phyloP scores from a whole-genome alignment of 1,140 invertebrate species.

The Reticulitermes speratus region DNA sequence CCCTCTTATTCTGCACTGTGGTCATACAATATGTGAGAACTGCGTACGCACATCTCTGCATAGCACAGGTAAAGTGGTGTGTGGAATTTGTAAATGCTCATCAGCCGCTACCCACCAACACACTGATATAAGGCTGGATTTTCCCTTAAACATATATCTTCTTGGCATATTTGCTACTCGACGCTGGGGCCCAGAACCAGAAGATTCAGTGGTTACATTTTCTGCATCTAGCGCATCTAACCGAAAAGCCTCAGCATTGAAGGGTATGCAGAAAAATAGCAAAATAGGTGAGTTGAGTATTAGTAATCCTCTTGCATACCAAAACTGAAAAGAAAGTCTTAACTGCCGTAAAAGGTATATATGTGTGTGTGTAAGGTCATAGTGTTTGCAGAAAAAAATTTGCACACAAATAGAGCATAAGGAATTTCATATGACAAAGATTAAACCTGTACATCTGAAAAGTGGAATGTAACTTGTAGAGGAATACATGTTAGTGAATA shows the following conservation, averaged over 20 bases:
- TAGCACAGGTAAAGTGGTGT: not conserved
- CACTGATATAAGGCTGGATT: constrained; percentile 37
- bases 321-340: not conserved
- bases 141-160: constrained; percentile 42
- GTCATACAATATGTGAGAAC: constrained; percentile 46
- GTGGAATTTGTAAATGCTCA: not conserved
- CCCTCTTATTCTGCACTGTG: constrained; percentile 48
- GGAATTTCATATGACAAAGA: too few species aligned
- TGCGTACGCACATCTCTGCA: constrained; percentile 39
- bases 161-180: constrained; percentile 39
- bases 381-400: too few species aligned
- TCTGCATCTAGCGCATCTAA: constrained; percentile 24
- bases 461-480: too few species aligned
- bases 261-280: too few species aligned
- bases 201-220: constrained; percentile 15
- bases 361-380: not conserved
- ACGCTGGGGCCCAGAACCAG: constrained; percentile 34
- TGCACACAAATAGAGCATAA: too few species aligned
- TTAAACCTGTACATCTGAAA: too few species aligned
- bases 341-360: not conserved
- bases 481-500: too few species aligned
- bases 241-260: constrained; percentile 1
- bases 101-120: constrained; percentile 28
- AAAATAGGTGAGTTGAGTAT: not conserved
- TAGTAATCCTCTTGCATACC: not conserved